Percentiles rank a stretch among this genome's conserved stretches.
Conservation (phyloP, 23 tunicate species). For the Diplosoma virens region DNA sequence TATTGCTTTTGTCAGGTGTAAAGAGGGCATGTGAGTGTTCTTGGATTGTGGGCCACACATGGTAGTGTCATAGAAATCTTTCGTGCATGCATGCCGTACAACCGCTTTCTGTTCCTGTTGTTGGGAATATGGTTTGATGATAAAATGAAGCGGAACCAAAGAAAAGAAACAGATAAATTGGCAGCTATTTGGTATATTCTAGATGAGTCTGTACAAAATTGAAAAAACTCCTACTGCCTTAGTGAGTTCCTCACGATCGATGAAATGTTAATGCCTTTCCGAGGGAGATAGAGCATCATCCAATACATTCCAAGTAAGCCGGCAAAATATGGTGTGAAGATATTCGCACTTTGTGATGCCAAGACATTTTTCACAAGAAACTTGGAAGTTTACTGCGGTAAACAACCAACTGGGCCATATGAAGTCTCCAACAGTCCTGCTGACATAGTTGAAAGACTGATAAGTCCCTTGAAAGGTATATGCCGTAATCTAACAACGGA, state of each 20-base stretch:
- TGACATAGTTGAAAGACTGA: neutral
- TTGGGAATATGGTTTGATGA: conserved; percentile 13
- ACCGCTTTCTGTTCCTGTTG: conserved; percentile 23
- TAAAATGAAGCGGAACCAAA: neutral
- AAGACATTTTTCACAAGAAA: neutral
- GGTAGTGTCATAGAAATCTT: conserved; percentile 20
- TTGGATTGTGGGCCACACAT: conserved; percentile 2
- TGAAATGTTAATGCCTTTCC: neutral
- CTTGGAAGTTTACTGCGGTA: conserved; percentile 7
- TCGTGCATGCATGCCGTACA: neutral
- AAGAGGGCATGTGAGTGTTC: neutral
- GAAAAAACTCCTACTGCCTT: neutral
- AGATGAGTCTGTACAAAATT: neutral
- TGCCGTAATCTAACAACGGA: neutral
- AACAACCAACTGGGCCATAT: conserved; percentile 10
- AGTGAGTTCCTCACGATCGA: conserved; percentile 7
- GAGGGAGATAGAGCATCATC: conserved; percentile 5
- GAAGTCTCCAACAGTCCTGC: neutral
- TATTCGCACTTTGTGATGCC: neutral
- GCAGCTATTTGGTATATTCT: conserved; percentile 8
- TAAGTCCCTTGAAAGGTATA: neutral
- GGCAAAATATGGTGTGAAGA: conserved; percentile 14
- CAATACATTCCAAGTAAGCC: conserved; percentile 21
- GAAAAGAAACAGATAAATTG: neutral
- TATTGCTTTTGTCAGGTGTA: conserved; percentile 2